phyloP scores from a whole-genome alignment of 1,140 invertebrate genomes.

The Cotesia chilonis region DNA sequence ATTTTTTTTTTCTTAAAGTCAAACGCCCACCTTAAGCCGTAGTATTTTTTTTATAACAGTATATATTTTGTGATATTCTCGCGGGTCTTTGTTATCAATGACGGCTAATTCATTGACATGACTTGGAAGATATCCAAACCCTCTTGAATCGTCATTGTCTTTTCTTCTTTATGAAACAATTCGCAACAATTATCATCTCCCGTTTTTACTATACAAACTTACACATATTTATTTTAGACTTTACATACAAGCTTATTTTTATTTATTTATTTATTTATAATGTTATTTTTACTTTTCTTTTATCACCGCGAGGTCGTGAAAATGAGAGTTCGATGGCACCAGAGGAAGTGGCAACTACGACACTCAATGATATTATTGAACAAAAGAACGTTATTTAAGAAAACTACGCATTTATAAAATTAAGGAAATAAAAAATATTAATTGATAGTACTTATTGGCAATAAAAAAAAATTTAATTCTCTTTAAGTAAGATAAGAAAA shows the following conservation, averaged over 20 bases:
- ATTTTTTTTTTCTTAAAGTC: no score
- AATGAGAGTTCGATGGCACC: slow-evolving; percentile 19
- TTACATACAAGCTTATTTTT: neutral
- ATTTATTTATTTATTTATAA: neutral
- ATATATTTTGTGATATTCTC: neutral
- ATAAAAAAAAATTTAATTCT: neutral
- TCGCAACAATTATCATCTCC: neutral
- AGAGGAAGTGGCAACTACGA: neutral
- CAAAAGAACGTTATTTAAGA: neutral
- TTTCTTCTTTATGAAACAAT: neutral
- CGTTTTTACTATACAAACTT: neutral
- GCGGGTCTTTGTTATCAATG: neutral
- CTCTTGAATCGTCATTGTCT: neutral
- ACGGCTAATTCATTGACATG: slow-evolving; percentile 4
- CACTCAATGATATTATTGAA: neutral
- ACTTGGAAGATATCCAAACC: slow-evolving; percentile 7
- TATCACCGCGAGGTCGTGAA: slow-evolving; percentile 12
- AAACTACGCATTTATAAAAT: slow-evolving; percentile 3
- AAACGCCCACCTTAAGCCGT: no score
- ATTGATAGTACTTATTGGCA: neutral
- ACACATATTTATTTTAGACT: neutral
- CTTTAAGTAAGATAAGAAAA: no score
- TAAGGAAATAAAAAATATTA: neutral
- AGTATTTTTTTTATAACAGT: no score
- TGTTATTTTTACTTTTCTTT: slow-evolving; percentile 10